A percentile compares a stretch with the other conserved stretches of the same genome.
Conservation (phyloP, 2,888 invertebrate genomes). For the Acanthosoma haemorrhoidale region DNA sequence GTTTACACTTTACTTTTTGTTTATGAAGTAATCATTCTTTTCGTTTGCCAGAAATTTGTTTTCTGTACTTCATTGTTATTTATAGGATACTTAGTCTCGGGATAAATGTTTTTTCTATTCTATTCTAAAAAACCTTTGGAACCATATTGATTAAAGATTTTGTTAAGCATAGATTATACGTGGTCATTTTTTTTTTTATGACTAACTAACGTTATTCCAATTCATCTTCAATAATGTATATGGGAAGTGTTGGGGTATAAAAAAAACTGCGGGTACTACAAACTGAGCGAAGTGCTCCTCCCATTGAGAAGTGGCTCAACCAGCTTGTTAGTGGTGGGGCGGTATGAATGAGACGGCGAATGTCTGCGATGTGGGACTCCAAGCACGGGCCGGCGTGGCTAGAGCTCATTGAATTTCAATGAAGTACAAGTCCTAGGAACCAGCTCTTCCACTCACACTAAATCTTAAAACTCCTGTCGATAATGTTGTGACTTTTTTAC, state of each 20-base stretch:
- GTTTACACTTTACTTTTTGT: no score
- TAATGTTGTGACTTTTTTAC: no score
- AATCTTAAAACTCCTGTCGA: no score
- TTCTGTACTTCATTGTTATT: no score
- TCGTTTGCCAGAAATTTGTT: no score
- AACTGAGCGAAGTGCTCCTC: background rate
- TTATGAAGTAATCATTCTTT: no score
- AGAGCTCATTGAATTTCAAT: slow-evolving; percentile 9
- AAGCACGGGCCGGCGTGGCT: background rate
- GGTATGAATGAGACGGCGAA: background rate
- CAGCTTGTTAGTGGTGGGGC: background rate
- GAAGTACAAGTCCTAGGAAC: background rate
- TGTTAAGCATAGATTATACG: no score
- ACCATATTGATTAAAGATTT: no score
- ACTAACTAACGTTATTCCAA: background rate
- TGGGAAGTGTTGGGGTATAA: background rate
- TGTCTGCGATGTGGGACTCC: background rate
- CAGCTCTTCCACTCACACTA: background rate
- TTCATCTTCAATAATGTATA: background rate
- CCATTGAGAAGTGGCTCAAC: background rate
- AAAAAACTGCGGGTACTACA: background rate
- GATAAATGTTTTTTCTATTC: no score
- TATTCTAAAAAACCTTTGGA: no score
- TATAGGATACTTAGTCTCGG: no score
- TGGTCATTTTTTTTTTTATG: background rate